Base-by-base conservation (phyloP, 2,113 vertebrate genomes). In the Aegotheles bennettii region DNA sequence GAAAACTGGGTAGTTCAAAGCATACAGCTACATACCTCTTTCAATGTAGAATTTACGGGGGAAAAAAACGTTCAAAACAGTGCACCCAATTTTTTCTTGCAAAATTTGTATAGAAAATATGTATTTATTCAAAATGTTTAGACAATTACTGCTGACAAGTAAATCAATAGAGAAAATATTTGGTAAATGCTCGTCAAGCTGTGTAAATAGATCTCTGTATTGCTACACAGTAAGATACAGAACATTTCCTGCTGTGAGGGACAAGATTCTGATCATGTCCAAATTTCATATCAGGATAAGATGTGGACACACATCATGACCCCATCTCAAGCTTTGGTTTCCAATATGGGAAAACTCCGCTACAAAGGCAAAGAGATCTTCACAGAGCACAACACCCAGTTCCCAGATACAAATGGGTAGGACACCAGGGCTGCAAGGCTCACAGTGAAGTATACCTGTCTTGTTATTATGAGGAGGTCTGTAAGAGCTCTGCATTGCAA, bases 81-180 rank as follows among this genome's bases (percentile, higher is more conserved):
- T 9, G 13, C 13, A 63, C 6, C 2, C 0, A 24, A 0, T 76
- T 40, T 36, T 67, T 57, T 40, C 5, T 45, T 3, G 0, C 26
- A 80, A 53, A 47, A 71, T 59, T 24, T 63, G 9, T 75, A 25
- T 15, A 59, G 19, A 31, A 13, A 56, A 15, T 57, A 50, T 4
- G 8, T 15, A 56, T 19, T 89, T 76, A 48, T 63, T 75, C 0
- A 19, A 82, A 45, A 76, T 29, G 7, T 50, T 79, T 38, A 74
- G 48, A 60, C 17, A 79, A 40, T 11, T 48, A 25, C 20, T 63
- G 31, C 28, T 71, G 38, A 59, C 18, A 56, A 69, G 54, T 3
- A 50, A 86, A 78, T 3, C 9, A 47, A 18, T 16, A 61, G 14
- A 47, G 11, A 82, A 77, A 89, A 56, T 56, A 53, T 18, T 50